Evolutionary conservation across 2,797 vertebrate species (phyloP), one percentile per base, ranked within the genome.

Genomic region (Sphaeramia orbicularis): DNA sequence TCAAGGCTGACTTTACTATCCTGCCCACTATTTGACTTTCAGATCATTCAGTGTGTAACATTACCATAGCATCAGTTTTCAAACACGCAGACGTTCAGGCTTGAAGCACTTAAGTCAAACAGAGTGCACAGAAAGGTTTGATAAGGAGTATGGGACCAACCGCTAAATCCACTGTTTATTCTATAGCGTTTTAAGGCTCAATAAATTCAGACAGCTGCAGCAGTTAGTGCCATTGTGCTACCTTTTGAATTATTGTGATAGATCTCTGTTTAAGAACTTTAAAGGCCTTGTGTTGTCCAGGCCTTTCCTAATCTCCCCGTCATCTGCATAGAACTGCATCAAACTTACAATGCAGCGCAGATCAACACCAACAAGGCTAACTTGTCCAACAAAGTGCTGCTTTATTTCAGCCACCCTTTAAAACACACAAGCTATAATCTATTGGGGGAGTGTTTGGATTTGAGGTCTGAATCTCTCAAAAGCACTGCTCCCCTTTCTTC

Each of bases 361-460:
- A 91, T 88, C 91, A 88, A 85, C 89, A 86, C 84, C 89, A 89
- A 93, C 90, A 91, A 91, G 89, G 85, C 88, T 83, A 92, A 91
- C 92, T 94, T 94, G 93, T 94, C 85, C 77, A 87, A 94, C 92
- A 94, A 94, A 94, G 92, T 93, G 89, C 78, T 89, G 92, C 91
- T 93, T 94, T 94, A 90, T 92, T 90, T 86, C 80, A 83, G 72
- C 70, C 76, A 85, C 79, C 87, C 87, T 88, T 90, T 91, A 90
- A 92, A 94, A 93, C 91, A 93, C 91, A 93, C 90, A 93, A 77
- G 90, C 90, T 85, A 86, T 91, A 94, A 94, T 93, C 89, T 91
- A 72, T 64, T 78, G 87, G 80, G 81, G 84, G 84, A 66, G 80
- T 82, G 87, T 84, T 91, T 90, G 89, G 86, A 90, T 90, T 93